Base-by-base conservation (phyloP, 2,888 invertebrate genomes). In the Yponomeuta cagnagella region DNA sequence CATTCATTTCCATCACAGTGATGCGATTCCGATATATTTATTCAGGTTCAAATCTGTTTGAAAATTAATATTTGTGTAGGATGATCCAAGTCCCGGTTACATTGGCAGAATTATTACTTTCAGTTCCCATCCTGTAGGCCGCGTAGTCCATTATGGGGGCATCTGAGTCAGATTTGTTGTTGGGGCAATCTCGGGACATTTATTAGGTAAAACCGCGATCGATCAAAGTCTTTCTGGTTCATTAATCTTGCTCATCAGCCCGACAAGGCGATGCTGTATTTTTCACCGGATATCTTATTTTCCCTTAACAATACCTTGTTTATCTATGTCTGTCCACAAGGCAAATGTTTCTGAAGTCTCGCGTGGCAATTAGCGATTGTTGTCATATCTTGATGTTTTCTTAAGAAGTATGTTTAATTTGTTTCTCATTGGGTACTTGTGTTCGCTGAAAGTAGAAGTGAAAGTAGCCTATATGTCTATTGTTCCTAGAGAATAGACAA, bases 201-300 rank as follows among this genome's bases (percentile, higher is more conserved):
- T 88, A 88, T 88, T 87, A 87, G 84, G 85, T 85, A 87, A 87
- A 88, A 87, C 84, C 87, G 81, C 82, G 85, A 90, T 90, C 88
- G 86, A 90, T 90, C 89, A 90, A 88, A 87, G 88, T 88, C 88
- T 85, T 87, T 87, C 82, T 80, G 83, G 77, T 88, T 89, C 90
- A 90, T 90, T 89, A 89, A 90, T 90, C 90, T 88, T 87, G 84
- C 87, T 89, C 88, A 89, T 90, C 87, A 89, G 82, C 80, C 72
- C 73, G 33, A 37, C 63, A 37, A 68, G 69, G 69, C 69, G 69
- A 69, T 63, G 63, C 69, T 69, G 31, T 63, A 69, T 69, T 69
- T 68, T 69, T 37, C 69, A 69, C 69, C 31, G 63, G 10, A 33
- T 69, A 69, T 69, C 37, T 37, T 52, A 31, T 68, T 68, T 68